phyloP scores from a whole-genome alignment of 2,113 vertebrate species.

The Mesembrinibis cayennensis region DNA sequence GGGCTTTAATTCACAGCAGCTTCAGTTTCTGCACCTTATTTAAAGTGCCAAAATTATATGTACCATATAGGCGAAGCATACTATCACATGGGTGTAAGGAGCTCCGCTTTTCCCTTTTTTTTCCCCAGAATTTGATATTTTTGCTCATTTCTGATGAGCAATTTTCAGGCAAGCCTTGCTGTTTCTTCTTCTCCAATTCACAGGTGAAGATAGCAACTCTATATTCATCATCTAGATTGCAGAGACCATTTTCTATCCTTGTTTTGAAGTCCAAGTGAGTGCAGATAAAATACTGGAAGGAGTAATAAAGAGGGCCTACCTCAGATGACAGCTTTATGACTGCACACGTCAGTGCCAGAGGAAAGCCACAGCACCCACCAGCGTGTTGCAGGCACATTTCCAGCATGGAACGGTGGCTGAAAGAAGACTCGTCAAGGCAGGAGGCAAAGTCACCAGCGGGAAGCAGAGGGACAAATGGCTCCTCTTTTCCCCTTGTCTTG shows the following conservation, averaged over 20 bases:
- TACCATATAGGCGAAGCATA: not conserved
- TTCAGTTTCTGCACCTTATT: not conserved
- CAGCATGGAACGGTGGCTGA: not conserved
- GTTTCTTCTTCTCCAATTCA: not conserved
- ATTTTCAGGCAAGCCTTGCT: not conserved
- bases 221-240: not conserved
- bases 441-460: not conserved
- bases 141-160: not conserved
- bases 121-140: not conserved
- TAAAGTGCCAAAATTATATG: not conserved
- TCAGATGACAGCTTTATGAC: not conserved
- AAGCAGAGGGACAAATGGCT: not conserved
- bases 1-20: not conserved
- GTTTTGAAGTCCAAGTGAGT: not conserved
- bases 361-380: not conserved
- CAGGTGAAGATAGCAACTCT: not conserved
- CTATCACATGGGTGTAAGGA: fast-evolving
- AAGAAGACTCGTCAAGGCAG: not conserved
- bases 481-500: not conserved
- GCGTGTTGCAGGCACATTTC: not conserved
- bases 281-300: not conserved
- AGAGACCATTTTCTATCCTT: not conserved
- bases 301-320: not conserved
- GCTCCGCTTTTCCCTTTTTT: not conserved
- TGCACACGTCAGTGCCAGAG: fast-evolving